Base-by-base conservation (phyloP, 2,113 vertebrate species). In the Cyprinus carpio region DNA sequence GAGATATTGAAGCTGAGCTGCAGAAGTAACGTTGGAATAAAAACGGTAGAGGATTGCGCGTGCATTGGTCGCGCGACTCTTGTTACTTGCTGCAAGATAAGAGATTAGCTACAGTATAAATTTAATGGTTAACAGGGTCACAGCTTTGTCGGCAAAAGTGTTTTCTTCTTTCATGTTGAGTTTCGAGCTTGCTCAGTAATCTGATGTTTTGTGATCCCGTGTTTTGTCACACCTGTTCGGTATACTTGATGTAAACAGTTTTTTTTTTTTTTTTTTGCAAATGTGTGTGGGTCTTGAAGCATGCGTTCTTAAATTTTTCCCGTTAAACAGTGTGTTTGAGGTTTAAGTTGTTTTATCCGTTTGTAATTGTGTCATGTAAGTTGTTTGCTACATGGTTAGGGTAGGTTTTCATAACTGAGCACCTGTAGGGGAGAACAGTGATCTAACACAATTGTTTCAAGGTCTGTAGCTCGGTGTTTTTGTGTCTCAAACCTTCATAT, bases 71-170 rank as follows among this genome's bases (percentile, higher is more conserved):
- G 56, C 56, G 34, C 78, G 64, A 69, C 27, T 82, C 62, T 49
- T 51, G 27, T 51, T 82, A 54, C 25, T 34, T 49, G 49, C 7
- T 11, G 37, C 64, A 54, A 82, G 80, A 69, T 82, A 82, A 82
- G 80, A 65, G 56, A 80, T 80, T 31, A 54, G 56, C 23, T n/a
- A 49, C 80, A 51, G 27, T 54, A 34, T 69, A 1, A 23, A 51
- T 82, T 67, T 82, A 82, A 82, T 82, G 80, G 64, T 82, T 82
- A 82, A 69, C 80, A 54, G 64, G 18, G 27, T 69, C 40, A 11
- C 23, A 43, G 16, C 25, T 67, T 49, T 67, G 58, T 49, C 1
- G 13, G 51, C 0, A 4, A 13, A 34, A n/a, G 1, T n/a, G 2
- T 11, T 49, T 67, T 23, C 40, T 49, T 29, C 11, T 11, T 54